Percentiles rank a stretch among this genome's conserved stretches.
Evolutionary conservation across 2,888 invertebrate genomes (phyloP).

Genomic region (Hypolimnas misippus): DNA sequence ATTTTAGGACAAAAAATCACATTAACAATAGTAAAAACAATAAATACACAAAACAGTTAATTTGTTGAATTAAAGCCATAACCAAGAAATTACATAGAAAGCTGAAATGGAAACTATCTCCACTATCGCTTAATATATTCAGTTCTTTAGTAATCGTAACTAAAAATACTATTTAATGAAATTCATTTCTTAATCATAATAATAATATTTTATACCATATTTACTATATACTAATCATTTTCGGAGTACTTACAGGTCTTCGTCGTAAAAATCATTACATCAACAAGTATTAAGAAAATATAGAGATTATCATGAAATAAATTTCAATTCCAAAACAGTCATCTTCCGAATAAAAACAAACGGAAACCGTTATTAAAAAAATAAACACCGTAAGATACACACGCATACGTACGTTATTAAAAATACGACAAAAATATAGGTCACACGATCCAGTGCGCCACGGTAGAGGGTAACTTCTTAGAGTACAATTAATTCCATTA

Average conservation of each 20-base stretch:
- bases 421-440: slow-evolving; percentile 42
- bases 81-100: slow-evolving; percentile 53
- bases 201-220: slow-evolving; percentile 13
- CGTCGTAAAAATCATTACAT: slow-evolving; percentile 50
- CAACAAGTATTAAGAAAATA: slow-evolving; percentile 76
- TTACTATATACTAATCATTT: slow-evolving; percentile 16
- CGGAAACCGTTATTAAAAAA: slow-evolving; percentile 6
- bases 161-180: slow-evolving; percentile 14
- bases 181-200: slow-evolving; percentile 11
- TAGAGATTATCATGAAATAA: slow-evolving; percentile 62
- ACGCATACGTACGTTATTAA: slow-evolving; percentile 9
- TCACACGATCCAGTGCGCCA: slow-evolving; percentile 39
- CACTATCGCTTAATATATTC: slow-evolving; percentile 45
- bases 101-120: slow-evolving; percentile 42
- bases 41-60: slow-evolving; percentile 37
- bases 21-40: slow-evolving; percentile 34
- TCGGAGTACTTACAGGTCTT: slow-evolving; percentile 38
- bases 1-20: slow-evolving; percentile 26
- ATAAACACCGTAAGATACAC: slow-evolving; percentile 14
- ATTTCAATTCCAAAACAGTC: slow-evolving; percentile 72
- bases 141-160: slow-evolving; percentile 41
- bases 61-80: slow-evolving; percentile 61
- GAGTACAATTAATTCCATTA: slow-evolving; percentile 63
- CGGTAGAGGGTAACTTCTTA: slow-evolving; percentile 66
- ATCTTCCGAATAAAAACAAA: slow-evolving; percentile 37